phyloP scores from a whole-genome alignment of 1,140 invertebrate species.

The Andricus grossulariae region DNA sequence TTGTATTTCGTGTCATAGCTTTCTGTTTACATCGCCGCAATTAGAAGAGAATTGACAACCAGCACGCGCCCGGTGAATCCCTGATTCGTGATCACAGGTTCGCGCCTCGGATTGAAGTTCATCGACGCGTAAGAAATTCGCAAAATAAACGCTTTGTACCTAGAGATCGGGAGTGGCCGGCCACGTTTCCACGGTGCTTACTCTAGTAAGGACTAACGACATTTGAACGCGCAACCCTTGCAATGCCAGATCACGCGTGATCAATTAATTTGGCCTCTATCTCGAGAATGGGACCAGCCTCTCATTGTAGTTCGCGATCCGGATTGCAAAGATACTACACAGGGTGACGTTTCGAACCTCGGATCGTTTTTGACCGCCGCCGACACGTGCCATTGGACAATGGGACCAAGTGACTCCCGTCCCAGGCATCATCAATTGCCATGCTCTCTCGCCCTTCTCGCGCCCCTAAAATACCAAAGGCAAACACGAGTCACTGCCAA shows the following conservation, averaged over 20 bases:
- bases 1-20: too few species aligned
- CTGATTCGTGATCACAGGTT: slow-evolving; percentile 53
- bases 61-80: slow-evolving; percentile 23
- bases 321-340: slow-evolving; percentile 15
- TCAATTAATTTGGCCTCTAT: slow-evolving; percentile 72
- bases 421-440: slow-evolving; percentile 71
- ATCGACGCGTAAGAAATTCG: slow-evolving; percentile 59
- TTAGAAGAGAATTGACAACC: slow-evolving; percentile 5
- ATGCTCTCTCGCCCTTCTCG: slow-evolving; percentile 63
- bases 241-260: slow-evolving; percentile 71
- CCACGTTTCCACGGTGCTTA: slow-evolving; percentile 62
- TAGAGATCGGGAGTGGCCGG: slow-evolving; percentile 5
- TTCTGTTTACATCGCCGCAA: not conserved
- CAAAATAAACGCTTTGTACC: slow-evolving; percentile 55
- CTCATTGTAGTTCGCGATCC: slow-evolving; percentile 35
- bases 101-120: slow-evolving; percentile 53
- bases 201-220: slow-evolving; percentile 40
- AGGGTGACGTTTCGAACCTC: slow-evolving; percentile 50
- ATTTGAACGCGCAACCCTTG: slow-evolving; percentile 60
- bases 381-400: slow-evolving; percentile 72
- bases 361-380: slow-evolving; percentile 42
- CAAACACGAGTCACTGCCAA: slow-evolving; percentile 72
- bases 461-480: slow-evolving; percentile 72
- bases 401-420: slow-evolving; percentile 67
- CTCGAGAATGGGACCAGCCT: slow-evolving; percentile 46